Conservation (phyloP, 2,888 invertebrate species). For the Cyclophora punctaria region DNA sequence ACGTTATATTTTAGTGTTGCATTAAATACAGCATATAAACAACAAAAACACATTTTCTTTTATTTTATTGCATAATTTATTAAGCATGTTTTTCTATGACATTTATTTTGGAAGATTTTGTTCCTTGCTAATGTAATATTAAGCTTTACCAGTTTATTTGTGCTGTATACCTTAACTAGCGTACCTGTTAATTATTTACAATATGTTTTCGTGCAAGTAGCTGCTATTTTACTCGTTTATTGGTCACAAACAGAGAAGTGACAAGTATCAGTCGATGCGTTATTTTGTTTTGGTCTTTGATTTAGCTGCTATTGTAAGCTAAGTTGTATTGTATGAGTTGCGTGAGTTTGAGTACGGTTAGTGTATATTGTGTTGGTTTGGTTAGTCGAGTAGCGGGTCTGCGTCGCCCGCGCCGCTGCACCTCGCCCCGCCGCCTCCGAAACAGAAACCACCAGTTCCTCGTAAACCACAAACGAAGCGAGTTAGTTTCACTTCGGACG, state of each 20-base stretch:
- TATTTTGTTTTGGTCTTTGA: constrained; percentile 38
- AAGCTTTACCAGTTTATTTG: constrained; percentile 29
- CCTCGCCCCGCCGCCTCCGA: constrained; percentile 26
- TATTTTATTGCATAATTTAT: constrained; percentile 29
- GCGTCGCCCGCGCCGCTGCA: constrained; percentile 56
- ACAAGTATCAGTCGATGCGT: no score
- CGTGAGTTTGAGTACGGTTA: constrained; percentile 31
- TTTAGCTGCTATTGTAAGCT: constrained; percentile 12
- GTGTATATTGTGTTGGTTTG: constrained; percentile 65
- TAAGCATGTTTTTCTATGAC: constrained; percentile 40
- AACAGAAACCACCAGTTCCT: constrained; percentile 66
- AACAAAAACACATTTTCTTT: constrained; percentile 45
- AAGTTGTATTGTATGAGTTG: constrained; percentile 34
- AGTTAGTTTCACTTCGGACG: constrained; percentile 68
- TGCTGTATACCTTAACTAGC: constrained; percentile 26
- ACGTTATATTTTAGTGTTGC: constrained; percentile 64
- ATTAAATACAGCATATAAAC: constrained; percentile 57
- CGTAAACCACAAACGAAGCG: constrained; percentile 67
- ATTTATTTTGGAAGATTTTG: constrained; percentile 74
- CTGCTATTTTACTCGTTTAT: constrained; percentile 31
- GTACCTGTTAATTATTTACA: constrained; percentile 18
- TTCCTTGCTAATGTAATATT: constrained; percentile 28
- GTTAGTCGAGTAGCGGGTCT: constrained; percentile 63
- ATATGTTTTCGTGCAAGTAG: constrained; percentile 65
- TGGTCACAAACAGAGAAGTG: constrained; percentile 1